phyloP scores from a whole-genome alignment of 2,113 vertebrate species.

The Romanogobio albipinnatus region DNA sequence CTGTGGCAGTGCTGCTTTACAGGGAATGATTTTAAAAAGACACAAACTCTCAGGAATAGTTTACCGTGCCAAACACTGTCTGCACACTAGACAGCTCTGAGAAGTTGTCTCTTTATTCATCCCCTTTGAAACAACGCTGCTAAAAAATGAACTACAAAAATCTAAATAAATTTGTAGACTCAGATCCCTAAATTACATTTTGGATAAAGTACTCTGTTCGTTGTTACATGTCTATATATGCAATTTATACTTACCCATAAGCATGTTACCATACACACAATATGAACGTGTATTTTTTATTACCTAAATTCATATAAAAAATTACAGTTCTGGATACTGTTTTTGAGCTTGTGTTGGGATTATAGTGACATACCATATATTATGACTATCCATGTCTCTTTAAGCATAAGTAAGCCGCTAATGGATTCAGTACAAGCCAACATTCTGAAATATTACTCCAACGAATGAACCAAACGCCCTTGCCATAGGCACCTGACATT shows the following conservation, averaged over 20 bases:
- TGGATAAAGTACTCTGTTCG: background rate
- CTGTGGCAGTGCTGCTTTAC: constrained; percentile 5
- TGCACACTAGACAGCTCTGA: background rate
- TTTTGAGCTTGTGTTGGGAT: background rate
- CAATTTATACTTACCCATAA: background rate
- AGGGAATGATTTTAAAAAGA: background rate
- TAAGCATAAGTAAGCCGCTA: background rate
- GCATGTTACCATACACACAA: background rate
- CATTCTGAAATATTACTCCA: constrained; percentile 1
- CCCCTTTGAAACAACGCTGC: background rate
- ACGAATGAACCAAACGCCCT: constrained; percentile 14
- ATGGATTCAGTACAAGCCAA: background rate
- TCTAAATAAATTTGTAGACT: background rate
- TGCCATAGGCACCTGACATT: constrained; percentile 28
- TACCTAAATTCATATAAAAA: background rate
- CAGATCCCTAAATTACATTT: background rate
- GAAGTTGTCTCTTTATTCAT: background rate
- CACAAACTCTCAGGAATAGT: background rate
- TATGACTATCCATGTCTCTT: background rate
- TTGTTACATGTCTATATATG: background rate
- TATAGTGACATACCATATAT: background rate
- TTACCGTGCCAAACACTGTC: background rate
- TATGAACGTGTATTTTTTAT: too few species aligned
- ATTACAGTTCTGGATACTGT: background rate
- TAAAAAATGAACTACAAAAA: constrained; percentile 12